Conservation (phyloP, 2,888 invertebrate genomes). For the Melinaea marsaeus region DNA sequence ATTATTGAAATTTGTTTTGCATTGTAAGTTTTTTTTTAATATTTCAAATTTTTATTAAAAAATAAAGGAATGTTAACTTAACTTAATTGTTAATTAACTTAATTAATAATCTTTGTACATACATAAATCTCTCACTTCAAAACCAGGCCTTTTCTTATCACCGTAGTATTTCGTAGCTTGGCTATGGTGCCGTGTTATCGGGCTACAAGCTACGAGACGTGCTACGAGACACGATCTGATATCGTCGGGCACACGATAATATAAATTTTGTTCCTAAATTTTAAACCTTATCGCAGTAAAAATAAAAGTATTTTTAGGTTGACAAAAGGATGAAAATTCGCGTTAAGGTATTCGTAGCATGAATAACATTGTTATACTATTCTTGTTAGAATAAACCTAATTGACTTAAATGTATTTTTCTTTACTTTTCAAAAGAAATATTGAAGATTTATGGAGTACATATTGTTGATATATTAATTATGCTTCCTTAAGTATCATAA, state of each 20-base stretch:
- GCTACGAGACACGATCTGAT: slow-evolving; percentile 24
- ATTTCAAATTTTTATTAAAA: too few relatives aligned
- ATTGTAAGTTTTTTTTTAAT: too few relatives aligned
- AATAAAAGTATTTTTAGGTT: not conserved
- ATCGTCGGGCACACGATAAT: slow-evolving; percentile 1
- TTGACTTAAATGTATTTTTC: slow-evolving; percentile 3
- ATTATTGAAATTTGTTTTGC: too few relatives aligned
- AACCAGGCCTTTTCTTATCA: slow-evolving; percentile 3
- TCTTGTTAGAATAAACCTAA: slow-evolving; percentile 1
- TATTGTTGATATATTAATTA: too few relatives aligned
- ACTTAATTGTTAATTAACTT: too few relatives aligned
- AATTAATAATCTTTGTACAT: too few relatives aligned
- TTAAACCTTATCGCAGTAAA: not conserved
- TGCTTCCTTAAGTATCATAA: too few relatives aligned
- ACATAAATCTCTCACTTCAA: not conserved
- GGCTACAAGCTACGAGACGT: slow-evolving; percentile 20
- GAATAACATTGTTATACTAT: slow-evolving; percentile 5
- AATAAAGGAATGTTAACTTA: too few relatives aligned
- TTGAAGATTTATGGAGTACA: too few relatives aligned
- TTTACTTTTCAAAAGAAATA: not conserved
- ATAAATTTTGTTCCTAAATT: not conserved
- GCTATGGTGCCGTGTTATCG: slow-evolving; percentile 22
- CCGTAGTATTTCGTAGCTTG: slow-evolving; percentile 25
- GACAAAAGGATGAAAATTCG: not conserved
- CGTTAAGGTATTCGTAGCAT: slow-evolving; percentile 5